These are phyloP conservation scores for Globia sparganii DNA, from an alignment of 2,888 invertebrate species.

Conservation along the genomic window DNA sequence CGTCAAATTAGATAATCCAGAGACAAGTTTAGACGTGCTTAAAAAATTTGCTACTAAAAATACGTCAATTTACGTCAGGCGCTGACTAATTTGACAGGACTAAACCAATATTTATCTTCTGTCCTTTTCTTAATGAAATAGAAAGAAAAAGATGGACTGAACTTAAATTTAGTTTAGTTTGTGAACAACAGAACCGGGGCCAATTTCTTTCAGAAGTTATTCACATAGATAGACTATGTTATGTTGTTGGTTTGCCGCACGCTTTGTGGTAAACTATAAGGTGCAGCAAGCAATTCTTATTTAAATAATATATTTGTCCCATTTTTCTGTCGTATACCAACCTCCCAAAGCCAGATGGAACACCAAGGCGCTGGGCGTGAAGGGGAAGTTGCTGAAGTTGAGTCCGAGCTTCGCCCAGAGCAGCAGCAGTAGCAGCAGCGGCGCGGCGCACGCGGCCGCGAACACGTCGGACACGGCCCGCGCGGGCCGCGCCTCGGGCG, in stretches of 20 bases:
- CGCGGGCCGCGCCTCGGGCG: slow-evolving; percentile 97
- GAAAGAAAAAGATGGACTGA: too few relatives aligned
- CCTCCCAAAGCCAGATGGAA: slow-evolving; percentile 98
- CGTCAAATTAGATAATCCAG: too few relatives aligned
- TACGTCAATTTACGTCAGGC: too few relatives aligned
- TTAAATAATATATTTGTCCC: neutral
- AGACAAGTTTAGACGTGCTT: too few relatives aligned
- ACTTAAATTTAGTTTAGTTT: too few relatives aligned
- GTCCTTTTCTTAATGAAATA: too few relatives aligned
- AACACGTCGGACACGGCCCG: slow-evolving; percentile 97
- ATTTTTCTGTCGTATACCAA: slow-evolving; percentile 72
- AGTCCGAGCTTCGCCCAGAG: slow-evolving; percentile 97
- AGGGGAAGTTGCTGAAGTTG: slow-evolving; percentile 95
- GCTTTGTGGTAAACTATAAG: neutral
- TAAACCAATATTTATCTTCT: too few relatives aligned
- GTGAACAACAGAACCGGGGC: too few relatives aligned
- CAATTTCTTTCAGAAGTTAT: neutral
- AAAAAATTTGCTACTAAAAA: too few relatives aligned
- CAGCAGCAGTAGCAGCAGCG: slow-evolving; percentile 94
- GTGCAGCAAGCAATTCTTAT: neutral
- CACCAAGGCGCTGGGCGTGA: slow-evolving; percentile 94
- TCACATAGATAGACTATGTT: neutral
- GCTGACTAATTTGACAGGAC: too few relatives aligned
- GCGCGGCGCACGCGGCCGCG: slow-evolving; percentile 95
- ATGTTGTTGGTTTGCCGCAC: neutral